Conservation (phyloP, 2,797 vertebrate species). For the Acropternis orthonyx region DNA sequence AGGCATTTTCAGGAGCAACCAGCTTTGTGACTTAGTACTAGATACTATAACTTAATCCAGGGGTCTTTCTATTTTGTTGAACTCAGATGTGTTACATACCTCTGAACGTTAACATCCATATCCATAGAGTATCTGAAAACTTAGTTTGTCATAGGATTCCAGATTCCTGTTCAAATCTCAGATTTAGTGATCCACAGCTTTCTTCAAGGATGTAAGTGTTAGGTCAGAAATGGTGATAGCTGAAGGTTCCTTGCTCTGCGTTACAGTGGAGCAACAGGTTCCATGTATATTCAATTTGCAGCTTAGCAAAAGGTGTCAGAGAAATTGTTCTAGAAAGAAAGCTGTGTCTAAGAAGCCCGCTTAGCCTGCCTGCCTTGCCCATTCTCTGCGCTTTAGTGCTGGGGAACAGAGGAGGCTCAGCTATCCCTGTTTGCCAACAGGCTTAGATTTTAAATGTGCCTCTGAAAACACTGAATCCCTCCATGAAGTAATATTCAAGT, state of each 20-base stretch:
- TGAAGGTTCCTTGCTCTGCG: neutral
- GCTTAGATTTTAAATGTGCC: neutral
- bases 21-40: neutral
- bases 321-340: neutral
- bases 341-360: neutral
- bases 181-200: neutral
- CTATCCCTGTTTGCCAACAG: neutral
- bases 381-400: neutral
- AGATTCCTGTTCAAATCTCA: neutral
- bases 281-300: neutral
- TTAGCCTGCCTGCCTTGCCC: neutral
- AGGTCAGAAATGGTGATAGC: neutral
- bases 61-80: neutral
- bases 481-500: neutral
- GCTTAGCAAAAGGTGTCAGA: neutral
- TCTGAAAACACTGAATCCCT: neutral
- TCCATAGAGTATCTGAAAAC: neutral
- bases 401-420: neutral
- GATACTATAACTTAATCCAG: neutral
- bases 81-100: neutral
- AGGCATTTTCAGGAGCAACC: neutral
- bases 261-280: neutral
- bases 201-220: neutral
- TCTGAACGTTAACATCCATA: neutral
- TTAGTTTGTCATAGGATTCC: neutral